These are phyloP conservation scores for Poeciliopsis occidentalis DNA, from an alignment of 2,113 vertebrate genomes.

Conservation along the genomic window DNA sequence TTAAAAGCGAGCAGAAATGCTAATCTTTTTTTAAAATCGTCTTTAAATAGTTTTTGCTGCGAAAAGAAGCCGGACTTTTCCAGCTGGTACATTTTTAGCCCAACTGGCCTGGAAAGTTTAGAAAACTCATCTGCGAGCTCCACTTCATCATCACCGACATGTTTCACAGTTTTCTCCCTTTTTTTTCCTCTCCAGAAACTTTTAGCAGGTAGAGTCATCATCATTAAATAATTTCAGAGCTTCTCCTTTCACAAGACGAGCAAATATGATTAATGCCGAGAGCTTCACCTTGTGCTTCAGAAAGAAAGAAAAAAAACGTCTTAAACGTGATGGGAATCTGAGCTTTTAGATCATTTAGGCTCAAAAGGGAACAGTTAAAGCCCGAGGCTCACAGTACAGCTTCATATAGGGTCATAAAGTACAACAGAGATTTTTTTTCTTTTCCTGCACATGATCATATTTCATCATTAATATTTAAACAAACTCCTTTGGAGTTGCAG, in stretches of 20 bases:
- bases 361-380: not conserved
- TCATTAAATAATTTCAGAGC: conserved; percentile 4
- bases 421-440: not conserved
- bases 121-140: not conserved
- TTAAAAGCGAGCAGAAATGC: conserved; percentile 16
- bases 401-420: conserved; percentile 1
- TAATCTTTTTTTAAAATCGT: conserved; percentile 27
- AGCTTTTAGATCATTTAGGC: not conserved
- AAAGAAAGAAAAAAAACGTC: not conserved
- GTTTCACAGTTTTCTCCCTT: not conserved
- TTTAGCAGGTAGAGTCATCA: conserved; percentile 3
- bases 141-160: not conserved
- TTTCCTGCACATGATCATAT: conserved; percentile 24
- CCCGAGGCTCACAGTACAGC: not conserved
- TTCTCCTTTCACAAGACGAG: conserved; percentile 1
- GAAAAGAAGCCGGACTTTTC: not conserved
- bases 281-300: conserved; percentile 16
- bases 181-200: not conserved
- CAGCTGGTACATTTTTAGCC: conserved; percentile 1
- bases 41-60: conserved; percentile 13
- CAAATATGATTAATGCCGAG: conserved; percentile 2
- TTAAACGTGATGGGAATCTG: conserved; percentile 7
- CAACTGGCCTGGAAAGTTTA: conserved; percentile 6
- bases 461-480: conserved; percentile 41
- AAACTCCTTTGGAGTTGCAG: conserved; percentile 14